Percentiles rank a stretch among this genome's conserved stretches.
These are phyloP conservation scores for Zygogramma bicolorata DNA, from an alignment of 2,888 invertebrate genomes.

Conservation along the genomic window DNA sequence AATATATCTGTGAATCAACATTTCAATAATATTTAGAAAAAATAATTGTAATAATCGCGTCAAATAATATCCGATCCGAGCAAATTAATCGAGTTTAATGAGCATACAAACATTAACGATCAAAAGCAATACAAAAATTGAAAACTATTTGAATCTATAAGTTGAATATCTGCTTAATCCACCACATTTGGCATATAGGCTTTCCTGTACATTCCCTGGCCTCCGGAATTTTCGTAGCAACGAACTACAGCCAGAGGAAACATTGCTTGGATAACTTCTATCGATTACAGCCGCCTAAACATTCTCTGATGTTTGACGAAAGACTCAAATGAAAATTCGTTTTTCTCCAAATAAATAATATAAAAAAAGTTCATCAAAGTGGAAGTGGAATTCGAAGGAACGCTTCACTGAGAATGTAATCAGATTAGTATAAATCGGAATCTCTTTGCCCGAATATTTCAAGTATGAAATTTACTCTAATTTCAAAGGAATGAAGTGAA, in stretches of 20 bases:
- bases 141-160: no score
- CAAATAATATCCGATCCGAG: no score
- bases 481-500: not conserved
- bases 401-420: slow-evolving; percentile 13
- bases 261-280: not conserved
- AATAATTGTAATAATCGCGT: no score
- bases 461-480: not conserved
- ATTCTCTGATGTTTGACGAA: slow-evolving; percentile 17
- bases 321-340: slow-evolving; percentile 12
- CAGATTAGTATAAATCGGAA: slow-evolving; percentile 5
- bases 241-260: not conserved
- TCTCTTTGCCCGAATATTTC: not conserved
- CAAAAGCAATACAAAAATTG: not conserved
- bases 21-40: no score
- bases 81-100: no score
- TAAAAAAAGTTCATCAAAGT: not conserved
- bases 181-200: not conserved
- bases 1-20: no score
- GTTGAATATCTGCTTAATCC: not conserved
- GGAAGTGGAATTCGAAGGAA: slow-evolving; percentile 2
- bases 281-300: not conserved
- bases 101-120: no score
- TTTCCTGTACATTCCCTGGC: not conserved
- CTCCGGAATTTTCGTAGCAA: not conserved
- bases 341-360: not conserved